Evolutionary conservation across 2,797 vertebrate species (phyloP), one percentile per base, ranked within the genome.

Genomic region (Sebastes hubbsi): DNA sequence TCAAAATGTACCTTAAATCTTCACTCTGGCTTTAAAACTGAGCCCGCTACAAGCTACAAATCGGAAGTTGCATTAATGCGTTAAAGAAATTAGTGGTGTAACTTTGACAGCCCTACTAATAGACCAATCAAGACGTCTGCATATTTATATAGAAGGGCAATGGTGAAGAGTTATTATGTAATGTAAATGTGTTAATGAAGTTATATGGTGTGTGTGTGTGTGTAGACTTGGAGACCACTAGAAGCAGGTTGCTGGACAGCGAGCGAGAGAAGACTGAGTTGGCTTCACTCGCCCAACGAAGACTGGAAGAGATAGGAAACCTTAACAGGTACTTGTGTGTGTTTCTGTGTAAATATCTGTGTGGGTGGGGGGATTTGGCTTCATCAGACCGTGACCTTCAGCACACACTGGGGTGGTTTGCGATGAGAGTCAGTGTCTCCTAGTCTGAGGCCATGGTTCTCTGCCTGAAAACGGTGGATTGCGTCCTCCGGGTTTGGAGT

Each of bases 261-360:
- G 96, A 97, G 83, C 95, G 91, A 73, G 96, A 97, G 89, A 97
- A 95, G 68, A 91, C 87, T 18, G 95, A 96, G 84, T 77, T 97
- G 90, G 93, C 86, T 20, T 94, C 95, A 64, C 93, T 96, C 0
- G 89, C 96, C 68, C 95, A 95, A 30, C 96, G 96, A 78, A 95
- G 94, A 70, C 96, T 96, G 84, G 94, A 96, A 9, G 96, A 98
- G 93, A 92, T 97, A 18, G 88, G 74, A 25, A 12, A 36, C 1
- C 77, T 90, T 0, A 76, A 49, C 13, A 84, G 89, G 94, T 92
- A 14, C 2, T 1, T 30, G 56, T 34, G 29, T 0, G 13, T 12
- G 12, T 24, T 10, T 54, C n/a, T 54, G 2, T 54, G 52, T 54
- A 22, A n/a, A 11, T 22, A n/a, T 54, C 0, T 54, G 8, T 20